Base-by-base conservation (phyloP, 2,888 invertebrate species). In the Trissolcus japonicus region DNA sequence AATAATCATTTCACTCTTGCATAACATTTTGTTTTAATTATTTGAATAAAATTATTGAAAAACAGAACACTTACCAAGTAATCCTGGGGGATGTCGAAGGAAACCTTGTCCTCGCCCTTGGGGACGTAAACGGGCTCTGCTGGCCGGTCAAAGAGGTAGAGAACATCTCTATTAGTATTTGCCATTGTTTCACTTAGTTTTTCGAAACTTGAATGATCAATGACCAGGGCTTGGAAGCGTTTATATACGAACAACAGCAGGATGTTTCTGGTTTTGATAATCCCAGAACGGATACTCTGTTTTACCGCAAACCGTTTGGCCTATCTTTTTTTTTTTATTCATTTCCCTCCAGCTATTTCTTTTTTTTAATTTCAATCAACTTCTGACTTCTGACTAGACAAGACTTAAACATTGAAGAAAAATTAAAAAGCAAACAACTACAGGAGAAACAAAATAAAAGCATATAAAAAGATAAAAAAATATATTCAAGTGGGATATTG, bases 91-190 rank as follows among this genome's bases (percentile, higher is more conserved):
- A 94, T 86, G 80, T 94, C 91, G 83, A 94, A 93, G 35, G 92
- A 91, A 0, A 92, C 87, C 56, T 91, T 91, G 0, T 90, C 89
- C 0, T 92, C 92, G 1, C 94, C 94, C 89, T 95, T 95, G 79
- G 93, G 93, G 90, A 94, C 92, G 89, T 95, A 95, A 72, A 93
- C 92, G 0, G 95, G 95, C 89, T 95, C 95, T 77, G 92, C 91
- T 9, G 95, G 95, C 46, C 95, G 92, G 84, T 95, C 94, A 89
- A 94, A 94, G 80, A 95, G 91, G 35, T 87, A 85, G 16, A 89
- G 81, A 53, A 89, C 82, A 53, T 79, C 80, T 21, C 54, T 72
- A 19, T 82, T 81, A 69, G 65, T 63, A 4, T 7, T 55, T 46
- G 79, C 41, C 67, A 67, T 67, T 59, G 62, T 77, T 63, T 55